Evolutionary conservation across 2,888 invertebrate species (phyloP).

Genomic region (Thalpophila matura): DNA sequence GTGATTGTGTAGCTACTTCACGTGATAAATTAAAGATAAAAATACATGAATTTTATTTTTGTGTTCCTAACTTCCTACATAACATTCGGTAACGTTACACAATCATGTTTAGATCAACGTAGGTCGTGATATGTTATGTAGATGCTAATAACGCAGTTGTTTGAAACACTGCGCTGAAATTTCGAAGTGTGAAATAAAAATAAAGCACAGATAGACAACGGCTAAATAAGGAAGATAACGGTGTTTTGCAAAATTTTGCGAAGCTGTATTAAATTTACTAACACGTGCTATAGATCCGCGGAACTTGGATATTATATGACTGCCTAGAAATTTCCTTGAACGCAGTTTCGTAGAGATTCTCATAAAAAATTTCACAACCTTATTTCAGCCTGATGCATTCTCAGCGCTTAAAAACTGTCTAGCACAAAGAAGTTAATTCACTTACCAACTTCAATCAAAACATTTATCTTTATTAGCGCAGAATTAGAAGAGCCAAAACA

Average conservation of each 20-base stretch:
- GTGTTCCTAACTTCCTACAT: constrained; percentile 14
- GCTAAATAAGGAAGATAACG: constrained; percentile 24
- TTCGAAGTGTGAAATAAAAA: constrained; percentile 18
- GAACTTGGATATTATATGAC: not conserved
- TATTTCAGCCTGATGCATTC: not conserved
- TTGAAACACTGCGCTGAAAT: constrained; percentile 17
- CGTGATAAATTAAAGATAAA: constrained; percentile 74
- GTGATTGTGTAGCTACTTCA: constrained; percentile 75
- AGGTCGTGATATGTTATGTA: constrained; percentile 34
- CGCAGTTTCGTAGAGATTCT: too few species aligned
- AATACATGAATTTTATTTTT: constrained; percentile 62
- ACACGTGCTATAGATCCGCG: constrained; percentile 4
- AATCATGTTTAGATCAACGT: constrained; percentile 29
- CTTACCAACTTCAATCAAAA: not conserved
- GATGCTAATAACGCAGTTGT: constrained; percentile 27
- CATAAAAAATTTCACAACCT: too few species aligned
- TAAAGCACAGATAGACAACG: constrained; percentile 8
- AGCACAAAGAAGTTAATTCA: not conserved
- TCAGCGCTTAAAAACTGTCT: not conserved
- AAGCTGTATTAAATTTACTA: constrained; percentile 9
- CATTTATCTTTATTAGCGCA: not conserved
- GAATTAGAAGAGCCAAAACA: not conserved
- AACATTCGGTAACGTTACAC: constrained; percentile 41
- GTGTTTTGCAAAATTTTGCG: constrained; percentile 18
- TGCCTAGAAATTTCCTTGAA: constrained; percentile 1